Conservation (phyloP, 1,140 invertebrate species). For the Pseudachorutes palmiensis region DNA sequence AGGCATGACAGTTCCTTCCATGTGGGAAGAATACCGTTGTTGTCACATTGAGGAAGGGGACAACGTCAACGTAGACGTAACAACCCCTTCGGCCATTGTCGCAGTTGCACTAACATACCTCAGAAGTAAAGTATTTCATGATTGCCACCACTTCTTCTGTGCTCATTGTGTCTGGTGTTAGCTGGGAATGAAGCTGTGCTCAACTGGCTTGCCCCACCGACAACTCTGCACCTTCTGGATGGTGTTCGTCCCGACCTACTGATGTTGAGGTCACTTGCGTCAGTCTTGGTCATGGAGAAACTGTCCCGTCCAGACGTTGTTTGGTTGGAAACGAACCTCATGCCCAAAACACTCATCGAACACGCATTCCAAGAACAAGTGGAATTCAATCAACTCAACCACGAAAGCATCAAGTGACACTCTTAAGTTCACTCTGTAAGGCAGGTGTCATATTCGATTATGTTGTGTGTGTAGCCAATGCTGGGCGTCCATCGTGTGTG, state of each 20-base stretch:
- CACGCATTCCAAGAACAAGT: slow-evolving; percentile 55
- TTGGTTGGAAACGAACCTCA: slow-evolving; percentile 61
- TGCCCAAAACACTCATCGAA: slow-evolving; percentile 27
- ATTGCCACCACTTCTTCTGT: neutral
- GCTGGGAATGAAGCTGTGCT: slow-evolving; percentile 59
- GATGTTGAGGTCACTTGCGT: slow-evolving; percentile 68
- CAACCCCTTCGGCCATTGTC: slow-evolving; percentile 85
- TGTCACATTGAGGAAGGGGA: slow-evolving; percentile 85
- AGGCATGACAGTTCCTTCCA: slow-evolving; percentile 30
- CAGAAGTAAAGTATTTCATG: slow-evolving; percentile 23
- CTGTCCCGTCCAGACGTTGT: slow-evolving; percentile 65
- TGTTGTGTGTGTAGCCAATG: slow-evolving; percentile 63
- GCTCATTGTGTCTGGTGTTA: too few relatives aligned
- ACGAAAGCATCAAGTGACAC: slow-evolving; percentile 93
- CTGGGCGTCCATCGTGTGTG: slow-evolving; percentile 90
- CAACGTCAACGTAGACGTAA: slow-evolving; percentile 89
- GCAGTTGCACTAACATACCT: slow-evolving; percentile 84
- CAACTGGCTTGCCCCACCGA: slow-evolving; percentile 83
- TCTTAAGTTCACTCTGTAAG: slow-evolving; percentile 30
- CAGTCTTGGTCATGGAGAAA: slow-evolving; percentile 78
- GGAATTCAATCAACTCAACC: slow-evolving; percentile 60
- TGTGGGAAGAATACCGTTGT: slow-evolving; percentile 43
- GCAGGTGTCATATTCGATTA: slow-evolving; percentile 14
- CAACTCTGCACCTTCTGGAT: slow-evolving; percentile 82
- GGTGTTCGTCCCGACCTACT: slow-evolving; percentile 89